Evolutionary conservation across 2,797 vertebrate species (phyloP), one percentile per base, ranked within the genome.

Genomic region (Phalloptychus januarius): DNA sequence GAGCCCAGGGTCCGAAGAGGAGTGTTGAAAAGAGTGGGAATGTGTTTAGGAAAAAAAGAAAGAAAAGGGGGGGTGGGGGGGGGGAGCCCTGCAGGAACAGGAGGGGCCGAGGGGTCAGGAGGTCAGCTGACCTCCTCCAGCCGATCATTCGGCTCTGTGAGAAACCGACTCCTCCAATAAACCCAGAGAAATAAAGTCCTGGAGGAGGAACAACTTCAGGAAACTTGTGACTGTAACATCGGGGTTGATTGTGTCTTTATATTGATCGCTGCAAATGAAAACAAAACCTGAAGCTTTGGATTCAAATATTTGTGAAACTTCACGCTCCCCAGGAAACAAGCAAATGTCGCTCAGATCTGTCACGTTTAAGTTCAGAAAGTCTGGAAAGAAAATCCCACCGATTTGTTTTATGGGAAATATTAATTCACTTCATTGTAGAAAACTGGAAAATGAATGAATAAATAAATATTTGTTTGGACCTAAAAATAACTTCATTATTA

Each of bases 71-170:
- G 7, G 76, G 73, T 67, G 71, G 33, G 0, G 72, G 71, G 89
- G 87, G 20, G 23, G 50, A 5, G 38, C 23, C 72, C 58, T 76
- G 71, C 40, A 70, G 44, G 36, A 18, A 8, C 40, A 56, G 44
- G 23, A 33, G 11, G 8, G 77, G 74, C 71, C 71, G 31, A 0
- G 70, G 72, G 90, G 86, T 89, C 89, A 92, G 73, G 33, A 86
- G 87, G 91, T 88, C 89, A 88, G 25, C 61, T 79, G 84, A 85
- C 81, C 86, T 77, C 36, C 79, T 74, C 77, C 58, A 73, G 78
- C 69, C 48, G 74, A 75, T 74, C 76, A 76, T 52, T 71, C 52
- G 67, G 56, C 25, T 63, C 63, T 74, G 75, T 13, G 71, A 77
- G n/a, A 54, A 76, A 67, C 50, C 33, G 42, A 72, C 69, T 80